Base-by-base conservation (phyloP, 2,113 vertebrate species). In the Embiotoca jacksoni region DNA sequence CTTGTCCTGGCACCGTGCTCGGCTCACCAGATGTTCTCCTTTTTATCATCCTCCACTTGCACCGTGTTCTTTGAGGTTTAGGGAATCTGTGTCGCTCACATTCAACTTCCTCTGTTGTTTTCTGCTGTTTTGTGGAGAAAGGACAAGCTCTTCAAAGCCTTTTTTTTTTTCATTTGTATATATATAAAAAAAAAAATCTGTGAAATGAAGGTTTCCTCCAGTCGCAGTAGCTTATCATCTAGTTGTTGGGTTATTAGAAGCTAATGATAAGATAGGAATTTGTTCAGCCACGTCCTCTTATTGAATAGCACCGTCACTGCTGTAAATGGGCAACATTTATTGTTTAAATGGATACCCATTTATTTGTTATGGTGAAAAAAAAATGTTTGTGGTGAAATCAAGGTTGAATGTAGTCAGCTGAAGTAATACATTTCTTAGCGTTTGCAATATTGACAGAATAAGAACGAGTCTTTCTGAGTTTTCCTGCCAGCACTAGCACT, bases 21-120 rank as follows among this genome's bases (percentile, higher is more conserved):
- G 54, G 68, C 90, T 90, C 92, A 93, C 92, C 94, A 95, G 93
- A 95, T 95, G 94, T 94, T 95, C 92, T 90, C 81, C 89, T 92
- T 92, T 93, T 94, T 94, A 94, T 93, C 94, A 90, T 92, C 91
- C 88, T 93, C 89, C 91, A 88, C 89, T 92, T 89, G 89, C 82
- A 70, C 84, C 69, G 67, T 81, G 89, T 90, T 94, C 85, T 91
- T 91, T 89, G 89, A 93, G 88, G 87, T 93, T 92, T 90, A 87
- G 72, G 65, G 86, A 92, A 85, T 92, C 75, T 88, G 84, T 88
- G 81, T 53, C 61, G 87, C 81, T 86, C 84, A 74, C 89, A 81
- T 92, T 89, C 75, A 87, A 71, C 89, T 78, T 81, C 68, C 71
- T 78, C 83, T 86, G 61, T 91, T 88, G 83, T 91, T 91, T 88